These are phyloP conservation scores for Heliangelus exortis DNA, from an alignment of 2,797 vertebrate species.

Conservation along the genomic window DNA sequence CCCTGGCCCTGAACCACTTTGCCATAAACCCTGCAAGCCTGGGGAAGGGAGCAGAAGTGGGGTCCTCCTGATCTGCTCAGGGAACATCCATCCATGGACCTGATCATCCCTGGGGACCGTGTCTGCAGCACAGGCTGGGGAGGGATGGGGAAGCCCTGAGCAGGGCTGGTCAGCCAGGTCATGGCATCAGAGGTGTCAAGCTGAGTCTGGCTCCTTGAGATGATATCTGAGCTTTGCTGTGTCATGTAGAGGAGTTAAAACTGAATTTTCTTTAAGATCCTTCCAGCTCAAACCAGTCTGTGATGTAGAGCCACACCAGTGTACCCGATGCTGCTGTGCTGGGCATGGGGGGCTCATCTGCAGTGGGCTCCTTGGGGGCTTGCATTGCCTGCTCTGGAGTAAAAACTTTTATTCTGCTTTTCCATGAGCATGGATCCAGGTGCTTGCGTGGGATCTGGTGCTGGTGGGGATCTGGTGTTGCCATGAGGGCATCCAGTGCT, in stretches of 20 bases:
- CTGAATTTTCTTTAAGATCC: too few relatives aligned
- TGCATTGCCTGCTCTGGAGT: rapidly evolving
- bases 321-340: background rate
- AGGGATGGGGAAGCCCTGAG: background rate
- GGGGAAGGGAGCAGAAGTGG: background rate
- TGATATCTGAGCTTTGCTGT: background rate
- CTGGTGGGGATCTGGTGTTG: rapidly evolving
- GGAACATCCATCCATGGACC: background rate
- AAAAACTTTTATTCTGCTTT: background rate
- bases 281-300: too few relatives aligned
- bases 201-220: background rate
- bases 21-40: background rate
- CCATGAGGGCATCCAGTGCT: background rate
- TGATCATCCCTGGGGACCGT: background rate
- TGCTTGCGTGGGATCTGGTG: background rate
- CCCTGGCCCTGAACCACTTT: background rate
- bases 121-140: background rate
- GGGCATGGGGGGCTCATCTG: background rate
- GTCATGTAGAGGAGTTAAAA: background rate
- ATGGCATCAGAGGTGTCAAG: background rate
- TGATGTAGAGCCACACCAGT: background rate
- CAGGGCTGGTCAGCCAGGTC: background rate
- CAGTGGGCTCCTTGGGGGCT: rapidly evolving
- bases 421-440: rapidly evolving
- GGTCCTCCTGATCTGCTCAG: background rate